Conservation (phyloP, 2,797 vertebrate genomes). For the Toxotes lorentzi region DNA sequence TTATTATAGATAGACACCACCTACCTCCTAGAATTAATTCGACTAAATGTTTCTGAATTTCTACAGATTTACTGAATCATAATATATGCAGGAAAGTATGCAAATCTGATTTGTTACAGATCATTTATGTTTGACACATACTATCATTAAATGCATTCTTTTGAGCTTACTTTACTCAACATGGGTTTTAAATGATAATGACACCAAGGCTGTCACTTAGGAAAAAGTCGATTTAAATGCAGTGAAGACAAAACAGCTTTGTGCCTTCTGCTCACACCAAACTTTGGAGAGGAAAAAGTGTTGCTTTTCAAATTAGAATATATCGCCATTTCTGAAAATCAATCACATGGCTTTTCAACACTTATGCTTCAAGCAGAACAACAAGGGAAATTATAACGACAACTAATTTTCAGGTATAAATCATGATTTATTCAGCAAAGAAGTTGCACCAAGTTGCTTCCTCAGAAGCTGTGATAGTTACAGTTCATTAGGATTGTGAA, state of each 20-base stretch:
- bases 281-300: not conserved
- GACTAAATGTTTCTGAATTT: constrained; percentile 12
- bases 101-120: constrained; percentile 34
- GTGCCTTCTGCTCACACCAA: not conserved
- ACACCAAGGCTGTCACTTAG: constrained; percentile 21
- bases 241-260: not conserved
- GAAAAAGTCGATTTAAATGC: constrained; percentile 4
- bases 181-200: constrained; percentile 30
- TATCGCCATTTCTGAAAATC: constrained; percentile 11
- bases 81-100: constrained; percentile 21
- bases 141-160: constrained; percentile 11
- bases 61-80: constrained; percentile 14
- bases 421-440: constrained; percentile 1
- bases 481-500: constrained; percentile 23
- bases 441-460: not conserved
- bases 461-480: not conserved
- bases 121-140: constrained; percentile 26
- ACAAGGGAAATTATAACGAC: not conserved
- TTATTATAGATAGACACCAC: constrained; percentile 3
- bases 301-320: constrained; percentile 13
- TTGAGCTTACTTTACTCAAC: constrained; percentile 12
- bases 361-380: constrained; percentile 13
- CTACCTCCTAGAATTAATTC: constrained; percentile 9
- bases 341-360: constrained; percentile 7
- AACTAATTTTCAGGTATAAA: constrained; percentile 15